Evolutionary conservation across 2,888 invertebrate species (phyloP).

Genomic region (Teleiodes luculella): DNA sequence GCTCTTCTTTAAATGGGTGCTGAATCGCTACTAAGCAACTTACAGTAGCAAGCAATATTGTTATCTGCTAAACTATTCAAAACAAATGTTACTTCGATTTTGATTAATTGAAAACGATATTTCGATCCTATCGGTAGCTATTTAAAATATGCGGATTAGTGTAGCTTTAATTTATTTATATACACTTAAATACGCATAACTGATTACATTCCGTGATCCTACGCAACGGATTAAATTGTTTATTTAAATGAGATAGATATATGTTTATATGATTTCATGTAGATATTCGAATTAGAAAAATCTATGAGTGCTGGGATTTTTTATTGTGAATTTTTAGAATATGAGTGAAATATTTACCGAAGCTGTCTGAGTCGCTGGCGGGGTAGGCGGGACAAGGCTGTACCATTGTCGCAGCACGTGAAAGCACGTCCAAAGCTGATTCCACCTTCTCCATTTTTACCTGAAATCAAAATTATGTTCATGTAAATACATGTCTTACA

Average conservation of each 20-base stretch:
- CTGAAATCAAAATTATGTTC: constrained; percentile 20
- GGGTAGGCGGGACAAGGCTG: constrained; percentile 82
- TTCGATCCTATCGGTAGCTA: constrained; percentile 5
- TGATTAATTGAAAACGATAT: constrained; percentile 22
- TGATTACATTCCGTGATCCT: constrained; percentile 12
- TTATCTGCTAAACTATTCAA: not conserved
- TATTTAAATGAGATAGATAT: not conserved
- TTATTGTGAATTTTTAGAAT: not conserved
- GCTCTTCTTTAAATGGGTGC: not conserved
- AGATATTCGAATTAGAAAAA: not conserved
- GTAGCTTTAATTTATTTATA: not conserved
- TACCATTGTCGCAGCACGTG: constrained; percentile 93
- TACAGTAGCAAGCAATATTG: constrained; percentile 7
- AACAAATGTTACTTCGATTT: constrained; percentile 10
- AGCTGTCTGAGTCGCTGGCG: constrained; percentile 69
- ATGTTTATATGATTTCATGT: not conserved
- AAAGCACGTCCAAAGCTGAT: constrained; percentile 91
- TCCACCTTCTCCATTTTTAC: constrained; percentile 84
- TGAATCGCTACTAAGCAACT: not conserved
- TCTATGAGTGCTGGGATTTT: not conserved
- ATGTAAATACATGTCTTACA: too few relatives aligned
- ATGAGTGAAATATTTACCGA: constrained; percentile 64
- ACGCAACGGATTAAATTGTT: constrained; percentile 14
- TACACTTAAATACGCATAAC: constrained; percentile 3
- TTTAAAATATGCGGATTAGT: constrained; percentile 6